A percentile compares a stretch with the other conserved stretches of the same genome.
Conservation (phyloP, 2,113 vertebrate species). For the Porphyrio hochstetteri region DNA sequence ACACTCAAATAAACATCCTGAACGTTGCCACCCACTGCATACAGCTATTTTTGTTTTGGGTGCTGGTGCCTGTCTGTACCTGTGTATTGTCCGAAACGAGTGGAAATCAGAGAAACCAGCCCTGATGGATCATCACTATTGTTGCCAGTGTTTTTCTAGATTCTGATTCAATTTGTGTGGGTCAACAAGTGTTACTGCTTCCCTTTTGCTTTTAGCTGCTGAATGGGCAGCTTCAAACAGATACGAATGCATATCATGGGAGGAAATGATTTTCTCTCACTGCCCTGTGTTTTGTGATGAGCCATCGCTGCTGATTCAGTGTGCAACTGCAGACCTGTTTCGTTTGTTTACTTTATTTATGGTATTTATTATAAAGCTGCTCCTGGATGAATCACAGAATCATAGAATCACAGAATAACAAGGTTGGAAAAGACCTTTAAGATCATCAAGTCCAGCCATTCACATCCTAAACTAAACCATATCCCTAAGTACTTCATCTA, state of each 20-base stretch:
- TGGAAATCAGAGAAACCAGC: conserved; percentile 1
- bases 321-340: background rate
- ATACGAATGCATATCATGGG: conserved; percentile 52
- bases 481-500: too few species aligned
- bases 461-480: too few species aligned
- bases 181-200: conserved; percentile 69
- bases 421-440: too few species aligned
- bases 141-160: conserved; percentile 78
- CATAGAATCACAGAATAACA: too few species aligned
- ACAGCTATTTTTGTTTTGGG: background rate
- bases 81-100: conserved; percentile 36
- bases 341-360: conserved; percentile 18
- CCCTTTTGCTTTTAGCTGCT: conserved; percentile 69
- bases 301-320: conserved; percentile 29
- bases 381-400: conserved; percentile 32
- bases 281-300: conserved; percentile 38
- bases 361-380: background rate
- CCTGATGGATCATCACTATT: conserved; percentile 63
- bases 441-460: too few species aligned
- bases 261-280: conserved; percentile 60
- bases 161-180: conserved; percentile 74
- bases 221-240: conserved; percentile 72
- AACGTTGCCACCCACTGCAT: background rate
- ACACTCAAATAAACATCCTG: background rate
- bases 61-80: background rate